A percentile compares a stretch with the other conserved stretches of the same genome.
Conservation (phyloP, 1,140 invertebrate species). For the Babylonia areolata region DNA sequence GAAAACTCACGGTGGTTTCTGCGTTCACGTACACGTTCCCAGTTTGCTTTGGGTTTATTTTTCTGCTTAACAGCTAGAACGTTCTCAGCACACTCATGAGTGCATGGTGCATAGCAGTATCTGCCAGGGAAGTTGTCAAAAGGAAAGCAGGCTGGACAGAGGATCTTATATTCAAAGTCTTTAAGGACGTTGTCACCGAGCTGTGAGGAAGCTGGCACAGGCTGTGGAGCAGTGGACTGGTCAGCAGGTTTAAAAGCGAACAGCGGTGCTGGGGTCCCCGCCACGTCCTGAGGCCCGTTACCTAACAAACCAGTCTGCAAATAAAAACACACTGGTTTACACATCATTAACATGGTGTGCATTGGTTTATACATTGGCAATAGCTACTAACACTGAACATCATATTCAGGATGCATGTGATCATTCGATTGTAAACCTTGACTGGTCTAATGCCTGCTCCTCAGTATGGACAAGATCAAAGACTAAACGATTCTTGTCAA, state of each 20-base stretch:
- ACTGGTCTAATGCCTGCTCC: no score
- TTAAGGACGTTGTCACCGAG: constrained; percentile 51
- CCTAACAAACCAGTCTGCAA: not conserved
- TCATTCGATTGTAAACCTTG: no score
- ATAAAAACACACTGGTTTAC: no score
- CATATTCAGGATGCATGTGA: no score
- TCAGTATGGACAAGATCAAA: no score
- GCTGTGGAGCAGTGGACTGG: no score
- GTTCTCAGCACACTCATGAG: constrained; percentile 67
- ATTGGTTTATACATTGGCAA: no score
- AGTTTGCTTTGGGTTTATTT: constrained; percentile 32
- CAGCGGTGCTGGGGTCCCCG: no score
- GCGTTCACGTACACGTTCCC: constrained; percentile 64
- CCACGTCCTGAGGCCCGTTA: not conserved
- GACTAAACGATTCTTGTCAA: no score
- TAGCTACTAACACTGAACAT: no score
- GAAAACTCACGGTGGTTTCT: constrained; percentile 64
- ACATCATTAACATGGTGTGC: no score
- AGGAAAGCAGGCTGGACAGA: constrained; percentile 63
- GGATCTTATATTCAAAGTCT: constrained; percentile 58
- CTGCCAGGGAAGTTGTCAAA: constrained; percentile 47
- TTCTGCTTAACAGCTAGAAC: constrained; percentile 58
- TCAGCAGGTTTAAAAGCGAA: no score
- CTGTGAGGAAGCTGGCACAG: not conserved
- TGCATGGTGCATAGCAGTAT: constrained; percentile 46